Conservation (phyloP, 1,140 invertebrate genomes). For the Adelges cooleyi region DNA sequence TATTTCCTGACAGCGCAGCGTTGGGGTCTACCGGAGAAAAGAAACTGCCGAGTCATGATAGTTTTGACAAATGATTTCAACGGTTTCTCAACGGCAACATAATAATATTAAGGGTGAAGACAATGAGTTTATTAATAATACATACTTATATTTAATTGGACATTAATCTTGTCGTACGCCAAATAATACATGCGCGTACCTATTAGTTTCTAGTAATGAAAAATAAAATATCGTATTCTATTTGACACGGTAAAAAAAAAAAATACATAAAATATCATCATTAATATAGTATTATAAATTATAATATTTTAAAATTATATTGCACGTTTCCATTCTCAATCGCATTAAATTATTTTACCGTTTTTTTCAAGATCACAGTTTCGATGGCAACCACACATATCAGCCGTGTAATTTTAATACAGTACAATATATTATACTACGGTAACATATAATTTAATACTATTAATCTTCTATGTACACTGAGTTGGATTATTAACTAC, state of each 20-base stretch:
- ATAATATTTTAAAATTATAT: constrained; percentile 8
- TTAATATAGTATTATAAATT: too few species aligned
- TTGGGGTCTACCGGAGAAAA: neutral
- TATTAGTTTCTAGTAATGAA: too few species aligned
- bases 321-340: constrained; percentile 22
- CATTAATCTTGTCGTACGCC: neutral
- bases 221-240: too few species aligned
- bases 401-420: too few species aligned
- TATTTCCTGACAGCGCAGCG: constrained; percentile 12
- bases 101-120: neutral
- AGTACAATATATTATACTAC: too few species aligned
- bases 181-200: too few species aligned
- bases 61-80: constrained; percentile 28
- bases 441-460: too few species aligned
- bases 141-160: constrained; percentile 19
- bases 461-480: too few species aligned
- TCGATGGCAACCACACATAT: neutral
- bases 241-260: too few species aligned
- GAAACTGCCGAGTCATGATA: constrained; percentile 26
- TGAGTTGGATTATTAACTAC: too few species aligned
- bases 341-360: neutral
- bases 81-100: constrained; percentile 1
- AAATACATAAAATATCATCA: too few species aligned
- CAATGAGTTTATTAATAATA: constrained; percentile 23
- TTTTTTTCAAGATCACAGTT: neutral